A percentile compares a stretch with the other conserved stretches of the same genome.
phyloP scores from a whole-genome alignment of 2,797 vertebrate genomes.

The Sciurus carolinensis region DNA sequence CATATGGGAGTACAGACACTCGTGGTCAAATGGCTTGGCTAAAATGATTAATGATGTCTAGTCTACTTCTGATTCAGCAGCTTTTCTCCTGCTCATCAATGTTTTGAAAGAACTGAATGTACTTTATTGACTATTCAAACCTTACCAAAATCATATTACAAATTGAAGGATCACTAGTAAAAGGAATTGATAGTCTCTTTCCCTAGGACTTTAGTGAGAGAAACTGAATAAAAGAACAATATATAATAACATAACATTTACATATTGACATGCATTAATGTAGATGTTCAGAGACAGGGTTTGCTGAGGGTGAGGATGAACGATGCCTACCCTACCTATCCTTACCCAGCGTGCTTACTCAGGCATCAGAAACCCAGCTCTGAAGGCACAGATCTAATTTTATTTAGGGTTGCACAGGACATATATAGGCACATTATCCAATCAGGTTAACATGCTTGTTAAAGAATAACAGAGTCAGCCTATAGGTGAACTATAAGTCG shows the following conservation, averaged over 20 bases:
- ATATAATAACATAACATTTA: background rate
- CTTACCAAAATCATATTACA: background rate
- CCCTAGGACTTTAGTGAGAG: background rate
- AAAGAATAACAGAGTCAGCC: too few relatives aligned
- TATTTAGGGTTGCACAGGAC: too few relatives aligned
- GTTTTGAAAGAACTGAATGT: background rate
- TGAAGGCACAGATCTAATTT: too few relatives aligned
- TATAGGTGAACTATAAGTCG: too few relatives aligned
- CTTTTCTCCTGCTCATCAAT: background rate
- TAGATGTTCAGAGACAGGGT: too few relatives aligned
- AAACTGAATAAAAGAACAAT: background rate
- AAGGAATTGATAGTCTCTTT: background rate
- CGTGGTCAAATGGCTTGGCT: background rate
- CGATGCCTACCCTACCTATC: too few relatives aligned
- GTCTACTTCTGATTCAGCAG: background rate
- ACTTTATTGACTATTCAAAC: background rate
- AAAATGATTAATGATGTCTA: background rate
- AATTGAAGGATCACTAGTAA: background rate
- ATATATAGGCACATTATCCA: too few relatives aligned
- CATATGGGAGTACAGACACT: background rate
- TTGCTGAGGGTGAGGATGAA: too few relatives aligned
- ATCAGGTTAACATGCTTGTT: too few relatives aligned
- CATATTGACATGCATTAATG: background rate
- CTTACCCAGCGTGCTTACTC: too few relatives aligned
- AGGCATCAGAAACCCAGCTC: too few relatives aligned